These are phyloP conservation scores for Acropternis orthonyx DNA, from an alignment of 2,797 vertebrate genomes.

Conservation along the genomic window DNA sequence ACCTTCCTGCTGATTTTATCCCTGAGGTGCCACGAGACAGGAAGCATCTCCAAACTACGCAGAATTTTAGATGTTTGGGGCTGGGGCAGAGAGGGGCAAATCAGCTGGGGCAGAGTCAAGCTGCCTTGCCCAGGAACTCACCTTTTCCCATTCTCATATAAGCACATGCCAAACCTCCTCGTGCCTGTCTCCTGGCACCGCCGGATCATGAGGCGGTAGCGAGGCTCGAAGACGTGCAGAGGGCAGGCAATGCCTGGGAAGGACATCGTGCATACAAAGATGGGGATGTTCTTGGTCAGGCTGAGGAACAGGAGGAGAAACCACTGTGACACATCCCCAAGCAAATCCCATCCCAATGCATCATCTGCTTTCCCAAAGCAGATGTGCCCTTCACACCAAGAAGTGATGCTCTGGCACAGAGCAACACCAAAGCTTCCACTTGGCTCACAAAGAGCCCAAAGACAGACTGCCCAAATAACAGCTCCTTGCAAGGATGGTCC, in stretches of 20 bases:
- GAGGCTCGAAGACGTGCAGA: conserved; percentile 90
- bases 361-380: neutral
- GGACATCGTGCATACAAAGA: conserved; percentile 91
- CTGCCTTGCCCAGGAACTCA: conserved; percentile 32
- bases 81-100: neutral
- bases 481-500: neutral
- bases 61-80: neutral
- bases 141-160: conserved; percentile 88
- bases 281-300: conserved; percentile 87
- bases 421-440: neutral
- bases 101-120: neutral
- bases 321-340: neutral
- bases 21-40: accelerated
- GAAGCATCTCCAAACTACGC: accelerated
- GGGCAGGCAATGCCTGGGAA: conserved; percentile 88
- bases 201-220: conserved; percentile 92
- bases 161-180: conserved; percentile 91
- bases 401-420: neutral
- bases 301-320: conserved; percentile 63
- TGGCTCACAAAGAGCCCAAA: neutral
- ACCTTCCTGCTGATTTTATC: neutral
- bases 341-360: neutral
- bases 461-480: neutral
- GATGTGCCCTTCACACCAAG: neutral
- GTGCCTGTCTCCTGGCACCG: conserved; percentile 91